phyloP scores from a whole-genome alignment of 2,888 invertebrate species.

The Caenorhabditis auriculariae region DNA sequence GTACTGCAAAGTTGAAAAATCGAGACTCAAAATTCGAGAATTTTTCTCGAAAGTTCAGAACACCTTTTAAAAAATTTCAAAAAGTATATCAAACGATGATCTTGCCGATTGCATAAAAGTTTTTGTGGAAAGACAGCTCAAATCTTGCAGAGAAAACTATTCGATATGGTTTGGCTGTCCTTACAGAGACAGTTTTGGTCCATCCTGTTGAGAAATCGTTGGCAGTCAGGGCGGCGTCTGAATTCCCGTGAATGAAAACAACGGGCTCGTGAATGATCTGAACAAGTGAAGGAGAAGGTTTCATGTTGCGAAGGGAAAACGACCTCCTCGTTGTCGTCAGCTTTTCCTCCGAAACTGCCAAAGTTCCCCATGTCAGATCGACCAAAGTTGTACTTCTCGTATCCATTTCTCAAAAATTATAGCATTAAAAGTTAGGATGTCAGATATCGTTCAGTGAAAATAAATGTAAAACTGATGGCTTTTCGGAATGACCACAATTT shows the following conservation, averaged over 20 bases:
- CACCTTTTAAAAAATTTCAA: too few relatives aligned
- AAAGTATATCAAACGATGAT: not conserved
- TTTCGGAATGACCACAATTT: too few relatives aligned
- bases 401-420: conserved; percentile 22
- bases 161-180: not conserved
- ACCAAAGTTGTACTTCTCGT: conserved; percentile 26
- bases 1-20: conserved; percentile 17
- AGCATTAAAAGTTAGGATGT: not conserved
- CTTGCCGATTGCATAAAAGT: too few relatives aligned
- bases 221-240: conserved; percentile 42
- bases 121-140: not conserved
- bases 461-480: too few relatives aligned
- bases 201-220: conserved; percentile 44
- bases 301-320: too few relatives aligned
- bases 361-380: conserved; percentile 24
- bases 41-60: not conserved
- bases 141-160: not conserved
- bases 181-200: conserved; percentile 26
- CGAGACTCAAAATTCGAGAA: too few relatives aligned
- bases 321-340: too few relatives aligned
- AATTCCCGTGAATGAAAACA: conserved; percentile 46
- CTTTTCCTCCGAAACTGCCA: conserved; percentile 45
- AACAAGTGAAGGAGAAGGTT: too few relatives aligned
- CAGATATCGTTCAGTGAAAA: too few relatives aligned
- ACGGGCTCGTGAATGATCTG: too few relatives aligned